Evolutionary conservation across 2,113 vertebrate species (phyloP), one percentile per base, ranked within the genome.

Genomic region (Salvelinus sp.): DNA sequence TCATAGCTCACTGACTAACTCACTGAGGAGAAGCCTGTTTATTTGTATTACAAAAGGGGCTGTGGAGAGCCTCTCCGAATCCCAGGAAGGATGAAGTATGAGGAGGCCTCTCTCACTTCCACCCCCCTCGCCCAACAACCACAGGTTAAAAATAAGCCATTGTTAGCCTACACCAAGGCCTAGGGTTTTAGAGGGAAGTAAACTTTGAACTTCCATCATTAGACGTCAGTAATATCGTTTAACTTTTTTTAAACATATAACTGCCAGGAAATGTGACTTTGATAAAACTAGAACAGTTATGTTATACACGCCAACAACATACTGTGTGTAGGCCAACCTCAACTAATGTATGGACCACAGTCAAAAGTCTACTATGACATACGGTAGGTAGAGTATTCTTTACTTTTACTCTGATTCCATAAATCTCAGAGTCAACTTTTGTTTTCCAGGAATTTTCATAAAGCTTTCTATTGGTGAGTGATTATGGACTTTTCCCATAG

Each of bases 91-190:
- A 83, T 76, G 67, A 75, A 79, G 86, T 75, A 14, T 76, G 71
- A 83, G 75, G 76, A 83, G 20, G 44, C 72, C 82, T 82, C 71
- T 85, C 81, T 78, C 71, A 82, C 87, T 85, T 92, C 88, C 86
- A 88, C 12, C 70, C 64, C 68, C 73, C 38, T 70, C 67, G 47
- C 44, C 72, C 70, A n/a, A 79, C 33, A n/a, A 63, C 75, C 60
- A 74, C 67, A 62, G 72, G 82, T 84, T 89, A 91, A 87, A 90
- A 89, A 91, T 92, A 92, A 88, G 73, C 85, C 83, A 88, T 91
- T 91, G 87, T 91, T 87, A 50, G 38, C 38, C 9, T 44, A 38
- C 27, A 33, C 63, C 63, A 85, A 88, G 77, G 75, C 76, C 38
- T 44, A 28, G 50, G 69, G 47, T 12, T 16, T 4, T 70, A 9